Base-by-base conservation (phyloP, 2,888 invertebrate species). In the Tipula lateralis region DNA sequence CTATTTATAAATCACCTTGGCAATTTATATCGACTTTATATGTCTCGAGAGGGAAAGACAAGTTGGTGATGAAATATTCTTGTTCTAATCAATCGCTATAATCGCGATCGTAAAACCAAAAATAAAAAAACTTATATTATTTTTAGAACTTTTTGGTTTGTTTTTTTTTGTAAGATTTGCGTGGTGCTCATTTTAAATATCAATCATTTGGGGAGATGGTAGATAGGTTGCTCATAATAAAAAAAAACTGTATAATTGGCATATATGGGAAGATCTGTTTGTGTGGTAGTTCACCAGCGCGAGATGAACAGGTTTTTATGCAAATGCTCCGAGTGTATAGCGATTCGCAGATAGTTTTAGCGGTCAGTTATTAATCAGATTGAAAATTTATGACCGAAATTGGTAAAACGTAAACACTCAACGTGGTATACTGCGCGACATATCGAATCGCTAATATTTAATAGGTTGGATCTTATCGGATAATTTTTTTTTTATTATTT, bases 21-120 rank as follows among this genome's bases (percentile, higher is more conserved):
- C 24, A 66, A 66, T 24, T 9, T 50, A 9, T 19, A 44, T 44
- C 44, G n/a, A 24, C 66, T 66, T 24, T 1, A 50, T 50, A 50
- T 9, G 66, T n/a, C n/a, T n/a, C n/a, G 66, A 1, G 24, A 44
- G n/a, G 6, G 5, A 66, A 24, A 66, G 24, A 66, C 66, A 66
- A 9, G 1, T 66, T 9, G 66, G 24, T 66, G 66, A 66, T 66
- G 66, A 66, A 66, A 66, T 12, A 66, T 24, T 66, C 66, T 66
- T 66, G 24, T 66, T 66, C 66, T 24, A 66, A 66, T 66, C 66
- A 66, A 66, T 66, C 66, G 66, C 66, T 66, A 66, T 66, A 66
- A 66, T 66, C 66, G 66, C 66, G 24, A 66, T 66, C 66, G 66
- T 66, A 66, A 66, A 66, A 66, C 66, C 66, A 24, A 66, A 66